Conservation (phyloP, 2,797 vertebrate species). For the Carduelis carduelis region DNA sequence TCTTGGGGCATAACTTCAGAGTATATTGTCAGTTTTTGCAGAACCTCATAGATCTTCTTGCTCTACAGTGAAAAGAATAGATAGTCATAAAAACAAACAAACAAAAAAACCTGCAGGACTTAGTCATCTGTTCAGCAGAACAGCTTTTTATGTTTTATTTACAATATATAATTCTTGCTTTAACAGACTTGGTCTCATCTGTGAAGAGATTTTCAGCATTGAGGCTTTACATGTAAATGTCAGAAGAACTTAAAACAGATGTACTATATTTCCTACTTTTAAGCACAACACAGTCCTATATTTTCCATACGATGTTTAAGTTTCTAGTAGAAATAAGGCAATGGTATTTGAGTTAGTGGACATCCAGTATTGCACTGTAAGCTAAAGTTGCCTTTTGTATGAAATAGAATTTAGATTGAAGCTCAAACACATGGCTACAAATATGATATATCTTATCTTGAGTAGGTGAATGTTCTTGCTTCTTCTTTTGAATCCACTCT, state of each 20-base stretch:
- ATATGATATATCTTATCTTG: not conserved
- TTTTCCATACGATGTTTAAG: accelerated
- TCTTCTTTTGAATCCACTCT: not conserved
- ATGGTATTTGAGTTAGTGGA: not conserved
- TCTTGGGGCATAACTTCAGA: not conserved
- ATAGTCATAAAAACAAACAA: not conserved
- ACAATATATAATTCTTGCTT: not conserved
- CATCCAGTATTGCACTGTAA: accelerated
- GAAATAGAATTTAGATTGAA: not conserved
- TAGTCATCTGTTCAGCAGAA: conserved; percentile 1
- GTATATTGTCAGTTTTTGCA: not conserved
- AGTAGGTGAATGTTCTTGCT: not conserved
- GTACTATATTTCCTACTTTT: not conserved
- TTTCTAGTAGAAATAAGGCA: not conserved
- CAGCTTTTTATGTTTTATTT: conserved; percentile 22
- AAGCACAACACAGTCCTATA: not conserved
- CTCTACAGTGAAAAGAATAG: not conserved
- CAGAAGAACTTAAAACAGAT: conserved; percentile 2
- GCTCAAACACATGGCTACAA: not conserved
- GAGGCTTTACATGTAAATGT: not conserved
- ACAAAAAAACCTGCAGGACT: not conserved
- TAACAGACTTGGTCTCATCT: not conserved
- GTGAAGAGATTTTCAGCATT: conserved; percentile 6
- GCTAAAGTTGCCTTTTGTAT: not conserved
- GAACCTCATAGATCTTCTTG: not conserved